These are phyloP conservation scores for Podiceps cristatus DNA, from an alignment of 2,113 vertebrate species.

Conservation along the genomic window DNA sequence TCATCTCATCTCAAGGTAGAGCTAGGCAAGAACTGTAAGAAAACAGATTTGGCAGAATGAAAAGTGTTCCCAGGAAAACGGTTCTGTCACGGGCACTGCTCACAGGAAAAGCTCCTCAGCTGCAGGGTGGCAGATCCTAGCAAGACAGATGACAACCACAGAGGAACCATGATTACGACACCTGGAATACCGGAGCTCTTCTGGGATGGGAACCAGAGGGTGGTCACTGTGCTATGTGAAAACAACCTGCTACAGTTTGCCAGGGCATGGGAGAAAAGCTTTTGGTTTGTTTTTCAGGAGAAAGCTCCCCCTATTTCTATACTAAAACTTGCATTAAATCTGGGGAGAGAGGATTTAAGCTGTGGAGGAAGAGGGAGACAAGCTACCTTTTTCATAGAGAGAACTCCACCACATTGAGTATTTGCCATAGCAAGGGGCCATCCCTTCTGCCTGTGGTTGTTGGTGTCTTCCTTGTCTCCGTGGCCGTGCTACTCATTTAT, in stretches of 20 bases:
- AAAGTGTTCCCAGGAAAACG: not conserved
- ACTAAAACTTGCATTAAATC: not conserved
- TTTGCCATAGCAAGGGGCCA: not conserved
- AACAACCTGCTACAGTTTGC: not conserved
- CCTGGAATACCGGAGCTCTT: not conserved
- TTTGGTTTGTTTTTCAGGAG: not conserved
- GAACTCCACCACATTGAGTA: not conserved
- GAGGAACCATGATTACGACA: rapidly evolving
- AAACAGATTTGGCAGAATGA: not conserved
- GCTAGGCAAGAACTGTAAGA: not conserved
- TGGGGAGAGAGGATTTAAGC: not conserved
- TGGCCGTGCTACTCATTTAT: not conserved
- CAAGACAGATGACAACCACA: not conserved
- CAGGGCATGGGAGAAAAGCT: not conserved
- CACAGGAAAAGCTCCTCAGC: not conserved
- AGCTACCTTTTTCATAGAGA: not conserved
- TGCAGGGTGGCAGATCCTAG: not conserved
- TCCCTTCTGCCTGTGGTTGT: not conserved
- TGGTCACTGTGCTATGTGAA: not conserved
- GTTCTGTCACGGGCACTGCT: not conserved
- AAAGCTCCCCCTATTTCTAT: not conserved
- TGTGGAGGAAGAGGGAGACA: not conserved
- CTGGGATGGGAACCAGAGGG: not conserved
- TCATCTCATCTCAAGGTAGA: not conserved
- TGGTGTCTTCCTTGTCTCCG: not conserved